Evolutionary conservation across 2,797 vertebrate genomes (phyloP).

Genomic region (Cygnus olor): DNA sequence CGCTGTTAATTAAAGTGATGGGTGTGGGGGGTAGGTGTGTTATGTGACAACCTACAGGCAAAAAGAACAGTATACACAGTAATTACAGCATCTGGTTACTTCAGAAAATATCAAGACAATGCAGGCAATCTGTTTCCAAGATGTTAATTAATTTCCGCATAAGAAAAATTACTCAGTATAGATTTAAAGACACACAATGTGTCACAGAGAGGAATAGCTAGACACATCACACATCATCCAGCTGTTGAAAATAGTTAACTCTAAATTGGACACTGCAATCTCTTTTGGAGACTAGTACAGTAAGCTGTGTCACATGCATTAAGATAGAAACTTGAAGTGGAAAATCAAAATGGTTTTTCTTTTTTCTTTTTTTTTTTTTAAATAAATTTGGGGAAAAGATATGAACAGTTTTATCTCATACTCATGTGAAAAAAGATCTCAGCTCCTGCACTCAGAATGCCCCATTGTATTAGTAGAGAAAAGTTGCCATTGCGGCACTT

Average conservation of each 20-base stretch:
- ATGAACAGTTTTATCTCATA: neutral
- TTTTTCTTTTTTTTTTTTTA: neutral
- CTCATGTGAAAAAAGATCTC: neutral
- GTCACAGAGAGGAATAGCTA: neutral
- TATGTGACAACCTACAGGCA: conserved; percentile 4
- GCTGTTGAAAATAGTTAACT: neutral
- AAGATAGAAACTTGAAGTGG: neutral
- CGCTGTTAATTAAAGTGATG: conserved; percentile 19
- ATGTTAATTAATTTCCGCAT: conserved; percentile 12
- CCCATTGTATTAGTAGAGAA: neutral
- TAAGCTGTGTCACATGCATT: neutral
- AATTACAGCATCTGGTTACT: conserved; percentile 49
- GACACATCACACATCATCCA: neutral
- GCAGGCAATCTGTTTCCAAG: conserved; percentile 41
- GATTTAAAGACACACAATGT: neutral
- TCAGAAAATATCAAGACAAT: conserved; percentile 23
- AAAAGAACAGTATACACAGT: neutral
- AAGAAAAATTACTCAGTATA: conserved; percentile 5
- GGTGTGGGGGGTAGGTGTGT: too few species aligned
- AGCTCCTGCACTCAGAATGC: neutral
- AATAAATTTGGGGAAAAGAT: too few species aligned
- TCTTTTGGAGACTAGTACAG: neutral
- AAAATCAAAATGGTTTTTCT: neutral
- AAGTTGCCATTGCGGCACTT: neutral
- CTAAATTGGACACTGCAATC: neutral